These are phyloP conservation scores for Clavelina lepadiformis DNA, from an alignment of 23 tunicate species.

Conservation along the genomic window DNA sequence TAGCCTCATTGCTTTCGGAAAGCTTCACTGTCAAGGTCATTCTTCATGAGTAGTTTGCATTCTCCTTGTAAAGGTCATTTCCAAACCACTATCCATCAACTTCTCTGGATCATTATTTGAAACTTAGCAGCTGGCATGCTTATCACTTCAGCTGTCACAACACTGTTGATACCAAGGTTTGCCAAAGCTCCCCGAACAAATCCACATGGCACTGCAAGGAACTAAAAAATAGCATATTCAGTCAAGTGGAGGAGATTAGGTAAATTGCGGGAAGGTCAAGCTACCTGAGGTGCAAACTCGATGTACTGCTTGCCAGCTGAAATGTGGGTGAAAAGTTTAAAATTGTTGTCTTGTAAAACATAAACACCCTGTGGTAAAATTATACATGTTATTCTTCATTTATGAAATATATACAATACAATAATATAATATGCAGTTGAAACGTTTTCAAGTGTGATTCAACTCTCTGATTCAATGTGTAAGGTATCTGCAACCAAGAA, in stretches of 20 bases:
- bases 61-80: no score
- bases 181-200: conserved; percentile 88
- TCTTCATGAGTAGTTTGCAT: no score
- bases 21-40: no score
- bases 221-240: conserved; percentile 10
- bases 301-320: conserved; percentile 81
- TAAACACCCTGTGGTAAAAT: conserved; percentile 61
- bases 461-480: not conserved
- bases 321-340: conserved; percentile 56
- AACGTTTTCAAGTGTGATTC: not conserved
- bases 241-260: not conserved
- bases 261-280: not conserved
- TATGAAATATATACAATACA: no score
- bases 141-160: conserved; percentile 88
- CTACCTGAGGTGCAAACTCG: conserved; percentile 68
- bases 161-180: conserved; percentile 71
- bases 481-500: no score
- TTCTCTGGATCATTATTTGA: conserved; percentile 76
- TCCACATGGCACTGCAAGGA: conserved; percentile 91
- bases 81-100: no score
- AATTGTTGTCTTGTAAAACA: conserved; percentile 88
- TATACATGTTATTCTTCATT: no score
- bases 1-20: no score
- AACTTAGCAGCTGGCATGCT: conserved; percentile 87
- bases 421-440: not conserved